A percentile compares a stretch with the other conserved stretches of the same genome.
These are phyloP conservation scores for Anhinga rufa DNA, from an alignment of 2,113 vertebrate genomes.

Conservation along the genomic window DNA sequence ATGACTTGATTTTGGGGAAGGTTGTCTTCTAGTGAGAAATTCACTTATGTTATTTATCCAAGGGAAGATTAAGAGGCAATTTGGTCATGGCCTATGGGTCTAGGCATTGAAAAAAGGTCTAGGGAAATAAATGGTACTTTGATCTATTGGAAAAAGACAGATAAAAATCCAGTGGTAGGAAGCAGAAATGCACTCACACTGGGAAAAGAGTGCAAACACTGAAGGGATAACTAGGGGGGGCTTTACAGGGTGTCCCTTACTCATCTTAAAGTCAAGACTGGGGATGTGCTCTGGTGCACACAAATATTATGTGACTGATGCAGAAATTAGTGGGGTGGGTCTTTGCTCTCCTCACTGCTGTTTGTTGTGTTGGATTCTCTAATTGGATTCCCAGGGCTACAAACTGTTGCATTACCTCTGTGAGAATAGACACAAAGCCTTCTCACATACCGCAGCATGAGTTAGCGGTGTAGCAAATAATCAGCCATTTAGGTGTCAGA, in stretches of 20 bases:
- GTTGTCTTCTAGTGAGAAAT: background rate
- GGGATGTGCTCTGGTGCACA: background rate
- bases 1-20: background rate
- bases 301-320: background rate
- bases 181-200: background rate
- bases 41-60: slow-evolving; percentile 2
- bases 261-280: background rate
- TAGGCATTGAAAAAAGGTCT: background rate
- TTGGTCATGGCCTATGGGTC: background rate
- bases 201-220: background rate
- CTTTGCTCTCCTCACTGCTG: background rate
- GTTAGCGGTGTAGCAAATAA: background rate
- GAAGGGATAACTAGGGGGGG: background rate
- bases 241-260: background rate
- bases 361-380: background rate
- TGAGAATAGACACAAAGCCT: background rate
- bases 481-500: background rate
- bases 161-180: background rate
- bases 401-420: background rate
- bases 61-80: slow-evolving; percentile 32
- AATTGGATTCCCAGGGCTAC: background rate
- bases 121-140: background rate
- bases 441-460: background rate
- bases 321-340: background rate
- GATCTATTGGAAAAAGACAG: background rate